Conservation (phyloP, 1,140 invertebrate species). For the Drosophila prosaltans region DNA sequence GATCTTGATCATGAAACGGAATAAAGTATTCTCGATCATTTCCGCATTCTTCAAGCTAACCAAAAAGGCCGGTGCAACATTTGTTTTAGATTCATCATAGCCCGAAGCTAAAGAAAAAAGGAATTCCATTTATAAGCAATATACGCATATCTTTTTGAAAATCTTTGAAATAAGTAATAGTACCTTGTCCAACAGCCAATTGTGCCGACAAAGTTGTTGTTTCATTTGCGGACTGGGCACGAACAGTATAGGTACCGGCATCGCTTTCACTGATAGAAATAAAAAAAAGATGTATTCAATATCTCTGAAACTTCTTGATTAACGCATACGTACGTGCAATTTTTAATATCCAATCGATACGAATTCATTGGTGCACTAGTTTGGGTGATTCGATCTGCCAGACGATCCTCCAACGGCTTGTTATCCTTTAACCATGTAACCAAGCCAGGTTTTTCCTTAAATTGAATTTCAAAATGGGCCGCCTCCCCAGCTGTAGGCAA, state of each 20-base stretch:
- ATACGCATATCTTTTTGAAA: no score
- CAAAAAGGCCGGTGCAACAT: conserved; percentile 90
- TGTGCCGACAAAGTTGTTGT: conserved; percentile 92
- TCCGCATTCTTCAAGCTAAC: conserved; percentile 94
- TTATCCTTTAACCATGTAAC: conserved; percentile 96
- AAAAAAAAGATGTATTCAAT: background rate
- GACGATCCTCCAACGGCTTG: conserved; percentile 89
- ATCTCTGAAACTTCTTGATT: background rate
- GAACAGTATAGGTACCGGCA: conserved; percentile 94
- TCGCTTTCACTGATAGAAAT: conserved; percentile 87
- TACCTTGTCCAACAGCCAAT: conserved; percentile 92
- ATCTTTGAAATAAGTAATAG: conserved; percentile 35
- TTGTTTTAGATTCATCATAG: conserved; percentile 87
- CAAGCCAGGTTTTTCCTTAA: conserved; percentile 85
- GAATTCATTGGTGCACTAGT: conserved; percentile 84
- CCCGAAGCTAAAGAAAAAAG: conserved; percentile 73
- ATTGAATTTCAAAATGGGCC: conserved; percentile 92
- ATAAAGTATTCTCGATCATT: conserved; percentile 92
- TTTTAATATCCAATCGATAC: conserved; percentile 90
- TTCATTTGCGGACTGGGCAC: conserved; percentile 92
- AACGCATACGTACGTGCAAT: conserved; percentile 85
- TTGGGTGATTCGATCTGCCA: conserved; percentile 89
- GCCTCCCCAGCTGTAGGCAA: conserved; percentile 90
- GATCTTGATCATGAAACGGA: conserved; percentile 95
- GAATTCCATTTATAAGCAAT: no score